Conservation (phyloP, 2,888 invertebrate species). For the Thymelicus lineola region DNA sequence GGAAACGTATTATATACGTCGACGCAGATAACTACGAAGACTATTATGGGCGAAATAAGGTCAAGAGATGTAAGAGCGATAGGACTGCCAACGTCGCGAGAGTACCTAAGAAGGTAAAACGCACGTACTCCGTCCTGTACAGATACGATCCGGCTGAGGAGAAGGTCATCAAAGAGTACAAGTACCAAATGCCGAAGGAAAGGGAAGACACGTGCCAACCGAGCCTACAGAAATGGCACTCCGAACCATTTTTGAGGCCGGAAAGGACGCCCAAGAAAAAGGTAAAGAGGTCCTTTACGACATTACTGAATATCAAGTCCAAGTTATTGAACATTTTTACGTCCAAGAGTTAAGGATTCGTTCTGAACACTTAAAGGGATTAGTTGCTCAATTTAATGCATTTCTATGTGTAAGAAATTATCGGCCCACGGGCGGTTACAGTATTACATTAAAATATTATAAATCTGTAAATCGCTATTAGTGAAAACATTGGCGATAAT, state of each 20-base stretch:
- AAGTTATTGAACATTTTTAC: constrained; percentile 79
- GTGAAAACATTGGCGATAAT: neutral
- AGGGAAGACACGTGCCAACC: constrained; percentile 49
- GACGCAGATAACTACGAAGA: constrained; percentile 76
- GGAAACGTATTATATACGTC: constrained; percentile 74
- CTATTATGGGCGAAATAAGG: constrained; percentile 76
- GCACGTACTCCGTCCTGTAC: constrained; percentile 78
- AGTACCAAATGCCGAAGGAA: constrained; percentile 71
- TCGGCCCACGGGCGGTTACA: constrained; percentile 14
- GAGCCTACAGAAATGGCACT: constrained; percentile 67
- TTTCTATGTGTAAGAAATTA: constrained; percentile 55
- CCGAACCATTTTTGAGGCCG: constrained; percentile 73
- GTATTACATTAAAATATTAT: neutral
- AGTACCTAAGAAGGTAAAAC: constrained; percentile 73
- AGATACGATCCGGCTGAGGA: constrained; percentile 78
- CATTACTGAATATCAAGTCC: constrained; percentile 75
- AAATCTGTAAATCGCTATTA: neutral
- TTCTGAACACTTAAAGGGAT: constrained; percentile 48
- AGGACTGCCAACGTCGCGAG: constrained; percentile 64
- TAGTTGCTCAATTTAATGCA: constrained; percentile 80
- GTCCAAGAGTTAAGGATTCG: constrained; percentile 67
- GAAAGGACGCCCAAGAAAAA: constrained; percentile 75
- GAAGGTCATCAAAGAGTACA: constrained; percentile 79
- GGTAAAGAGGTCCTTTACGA: constrained; percentile 78
- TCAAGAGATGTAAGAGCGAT: constrained; percentile 79